Conservation (phyloP, 1,140 invertebrate genomes). For the Bombus difficillimus region DNA sequence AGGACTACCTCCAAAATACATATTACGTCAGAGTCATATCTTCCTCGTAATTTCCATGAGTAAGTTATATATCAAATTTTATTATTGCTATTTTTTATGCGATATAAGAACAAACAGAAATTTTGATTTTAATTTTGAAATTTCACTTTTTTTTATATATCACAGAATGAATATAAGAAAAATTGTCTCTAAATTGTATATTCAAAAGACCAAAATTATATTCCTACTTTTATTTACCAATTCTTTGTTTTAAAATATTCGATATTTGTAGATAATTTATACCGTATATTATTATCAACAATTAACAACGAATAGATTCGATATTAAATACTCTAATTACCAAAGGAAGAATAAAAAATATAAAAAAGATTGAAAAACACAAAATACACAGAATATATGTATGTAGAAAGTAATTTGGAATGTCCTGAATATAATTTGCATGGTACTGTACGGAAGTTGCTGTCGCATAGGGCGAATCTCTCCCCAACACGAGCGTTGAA, state of each 20-base stretch:
- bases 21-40: neutral
- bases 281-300: too few relatives aligned
- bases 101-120: neutral
- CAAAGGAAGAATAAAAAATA: too few relatives aligned
- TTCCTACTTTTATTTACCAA: neutral
- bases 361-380: too few relatives aligned
- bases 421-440: neutral
- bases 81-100: too few relatives aligned
- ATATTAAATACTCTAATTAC: too few relatives aligned
- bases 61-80: neutral
- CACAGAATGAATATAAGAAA: too few relatives aligned
- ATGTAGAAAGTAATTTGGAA: too few relatives aligned
- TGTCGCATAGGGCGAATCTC: constrained; percentile 23
- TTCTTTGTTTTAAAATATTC: too few relatives aligned
- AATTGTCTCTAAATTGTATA: neutral
- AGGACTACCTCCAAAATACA: neutral
- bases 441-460: neutral
- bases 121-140: neutral
- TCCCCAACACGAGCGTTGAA: constrained; percentile 1
- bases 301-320: too few relatives aligned
- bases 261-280: too few relatives aligned
- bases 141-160: neutral
- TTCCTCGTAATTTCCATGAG: too few relatives aligned
- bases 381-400: too few relatives aligned
- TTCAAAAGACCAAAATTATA: neutral